These are phyloP conservation scores for Turritopsis dohrnii DNA, from an alignment of 30 jellyfish, hydroid and myxozoan species.

Conservation along the genomic window DNA sequence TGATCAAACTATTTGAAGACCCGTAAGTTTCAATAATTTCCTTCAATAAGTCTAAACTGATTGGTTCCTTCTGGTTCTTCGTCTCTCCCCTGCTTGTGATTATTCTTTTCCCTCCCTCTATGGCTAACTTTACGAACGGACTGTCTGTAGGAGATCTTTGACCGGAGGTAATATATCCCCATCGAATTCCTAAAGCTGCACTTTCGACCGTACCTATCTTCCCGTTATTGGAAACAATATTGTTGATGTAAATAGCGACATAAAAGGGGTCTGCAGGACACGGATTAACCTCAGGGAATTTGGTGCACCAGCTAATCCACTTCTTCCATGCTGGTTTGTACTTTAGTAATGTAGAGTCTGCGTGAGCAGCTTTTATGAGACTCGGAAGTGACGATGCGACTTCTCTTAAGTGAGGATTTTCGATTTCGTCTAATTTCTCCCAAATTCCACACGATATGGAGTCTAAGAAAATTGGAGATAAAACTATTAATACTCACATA, in stretches of 20 bases:
- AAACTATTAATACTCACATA: too few species aligned
- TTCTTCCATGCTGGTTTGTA: not conserved
- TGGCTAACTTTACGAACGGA: not conserved
- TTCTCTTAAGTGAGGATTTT: too few species aligned
- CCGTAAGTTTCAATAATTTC: not conserved
- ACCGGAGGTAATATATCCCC: not conserved
- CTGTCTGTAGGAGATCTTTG: not conserved
- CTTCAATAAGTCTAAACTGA: not conserved
- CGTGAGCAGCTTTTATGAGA: not conserved
- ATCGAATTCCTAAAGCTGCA: not conserved
- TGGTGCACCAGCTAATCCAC: not conserved
- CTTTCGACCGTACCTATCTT: not conserved
- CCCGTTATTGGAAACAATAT: not conserved
- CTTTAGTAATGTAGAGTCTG: not conserved
- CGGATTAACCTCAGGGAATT: not conserved
- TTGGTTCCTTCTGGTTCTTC: not conserved
- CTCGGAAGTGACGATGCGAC: too few species aligned
- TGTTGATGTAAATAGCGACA: not conserved
- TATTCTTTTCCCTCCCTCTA: not conserved
- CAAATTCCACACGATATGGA: too few species aligned
- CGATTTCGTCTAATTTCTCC: too few species aligned
- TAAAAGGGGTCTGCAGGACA: not conserved
- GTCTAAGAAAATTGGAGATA: too few species aligned
- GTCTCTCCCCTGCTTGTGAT: not conserved
- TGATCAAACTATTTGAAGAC: too few species aligned